Evolutionary conservation across 2,888 invertebrate species (phyloP).

Genomic region (Lathronympha strigana): DNA sequence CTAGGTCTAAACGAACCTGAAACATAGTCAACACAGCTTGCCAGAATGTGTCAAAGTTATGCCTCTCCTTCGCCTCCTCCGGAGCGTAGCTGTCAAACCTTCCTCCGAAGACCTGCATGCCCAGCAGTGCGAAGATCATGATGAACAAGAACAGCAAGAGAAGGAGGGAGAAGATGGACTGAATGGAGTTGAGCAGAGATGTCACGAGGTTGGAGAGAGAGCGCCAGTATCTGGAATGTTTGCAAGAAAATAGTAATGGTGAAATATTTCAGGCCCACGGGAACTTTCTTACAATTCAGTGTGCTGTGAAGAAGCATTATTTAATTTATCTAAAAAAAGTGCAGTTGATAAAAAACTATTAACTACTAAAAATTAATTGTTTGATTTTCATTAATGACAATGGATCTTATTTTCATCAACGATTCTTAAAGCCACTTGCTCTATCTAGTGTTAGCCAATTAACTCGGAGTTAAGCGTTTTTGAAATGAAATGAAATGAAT

Average conservation of each 20-base stretch:
- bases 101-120: constrained; percentile 99
- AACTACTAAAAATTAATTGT: too few species aligned
- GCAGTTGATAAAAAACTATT: too few species aligned
- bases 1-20: constrained; percentile 87
- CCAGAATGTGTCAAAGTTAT: constrained; percentile 99
- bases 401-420: too few species aligned
- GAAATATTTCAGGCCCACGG: too few species aligned
- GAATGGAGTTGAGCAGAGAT: constrained; percentile 98
- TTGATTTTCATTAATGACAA: too few species aligned
- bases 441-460: too few species aligned
- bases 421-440: too few species aligned
- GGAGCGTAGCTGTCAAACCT: constrained; percentile 93
- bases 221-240: constrained; percentile 94
- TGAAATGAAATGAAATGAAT: too few species aligned
- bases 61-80: constrained; percentile 93
- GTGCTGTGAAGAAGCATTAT: too few species aligned
- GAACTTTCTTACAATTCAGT: too few species aligned
- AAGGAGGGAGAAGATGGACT: constrained; percentile 98
- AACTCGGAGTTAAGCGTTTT: too few species aligned
- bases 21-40: constrained; percentile 99
- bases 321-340: too few species aligned
- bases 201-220: constrained; percentile 98
- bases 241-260: background rate
- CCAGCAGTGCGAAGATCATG: constrained; percentile 99
- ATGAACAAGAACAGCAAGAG: constrained; percentile 99